phyloP scores from a whole-genome alignment of 53 echinoderm and acorn worm genomes.

The Crossaster papposus region DNA sequence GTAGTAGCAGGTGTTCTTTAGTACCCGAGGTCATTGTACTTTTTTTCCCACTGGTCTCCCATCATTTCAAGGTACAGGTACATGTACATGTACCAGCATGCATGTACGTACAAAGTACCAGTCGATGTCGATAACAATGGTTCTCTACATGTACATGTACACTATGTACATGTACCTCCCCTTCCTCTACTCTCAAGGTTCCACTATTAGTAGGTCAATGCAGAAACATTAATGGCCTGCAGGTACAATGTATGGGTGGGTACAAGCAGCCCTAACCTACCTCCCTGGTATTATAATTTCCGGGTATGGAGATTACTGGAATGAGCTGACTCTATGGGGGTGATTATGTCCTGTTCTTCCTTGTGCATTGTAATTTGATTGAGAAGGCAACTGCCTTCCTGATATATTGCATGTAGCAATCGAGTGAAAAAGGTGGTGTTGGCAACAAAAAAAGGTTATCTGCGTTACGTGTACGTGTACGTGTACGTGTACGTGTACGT shows the following conservation, averaged over 20 bases:
- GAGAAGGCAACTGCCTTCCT: slow-evolving; percentile 4
- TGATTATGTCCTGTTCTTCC: slow-evolving; percentile 33
- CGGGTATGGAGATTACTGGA: slow-evolving; percentile 10
- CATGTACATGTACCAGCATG: background rate
- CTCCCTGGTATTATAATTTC: slow-evolving; percentile 26
- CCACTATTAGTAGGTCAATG: background rate
- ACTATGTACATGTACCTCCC: too few relatives aligned
- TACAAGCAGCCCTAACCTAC: background rate
- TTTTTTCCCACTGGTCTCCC: slow-evolving; percentile 1
- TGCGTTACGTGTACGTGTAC: background rate
- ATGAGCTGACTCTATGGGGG: slow-evolving; percentile 29
- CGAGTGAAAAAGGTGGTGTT: background rate
- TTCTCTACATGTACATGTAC: background rate
- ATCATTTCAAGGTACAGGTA: background rate
- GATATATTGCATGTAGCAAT: too few relatives aligned
- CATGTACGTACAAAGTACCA: background rate
- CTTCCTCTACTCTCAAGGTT: too few relatives aligned
- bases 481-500: too few relatives aligned
- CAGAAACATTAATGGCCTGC: background rate
- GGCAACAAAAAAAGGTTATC: background rate
- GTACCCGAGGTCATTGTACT: slow-evolving; percentile 39
- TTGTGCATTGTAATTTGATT: slow-evolving; percentile 42
- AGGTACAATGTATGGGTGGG: too few relatives aligned
- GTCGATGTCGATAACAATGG: slow-evolving; percentile 35
- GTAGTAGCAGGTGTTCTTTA: slow-evolving; percentile 22